A percentile compares a stretch with the other conserved stretches of the same genome.
These are phyloP conservation scores for Falco columbarius DNA, from an alignment of 2,797 vertebrate species.

Conservation along the genomic window DNA sequence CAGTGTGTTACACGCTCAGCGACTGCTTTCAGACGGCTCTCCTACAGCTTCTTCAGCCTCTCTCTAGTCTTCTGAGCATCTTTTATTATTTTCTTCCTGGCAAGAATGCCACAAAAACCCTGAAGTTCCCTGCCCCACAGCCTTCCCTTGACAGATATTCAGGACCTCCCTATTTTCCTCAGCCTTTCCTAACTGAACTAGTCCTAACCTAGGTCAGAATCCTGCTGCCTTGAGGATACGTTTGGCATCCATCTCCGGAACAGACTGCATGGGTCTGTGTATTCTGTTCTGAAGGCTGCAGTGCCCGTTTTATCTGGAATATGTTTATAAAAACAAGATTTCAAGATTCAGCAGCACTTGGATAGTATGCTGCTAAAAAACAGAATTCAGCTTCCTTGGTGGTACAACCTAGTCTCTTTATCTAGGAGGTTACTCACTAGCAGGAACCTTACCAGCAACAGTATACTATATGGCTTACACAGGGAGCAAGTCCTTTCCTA, in stretches of 20 bases:
- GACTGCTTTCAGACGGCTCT: not conserved
- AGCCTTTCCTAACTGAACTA: not conserved
- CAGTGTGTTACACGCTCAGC: not conserved
- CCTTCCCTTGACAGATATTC: not conserved
- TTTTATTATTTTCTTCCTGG: not conserved
- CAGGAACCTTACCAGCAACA: not conserved
- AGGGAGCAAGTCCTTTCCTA: not conserved
- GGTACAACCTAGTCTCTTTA: slow-evolving; percentile 35
- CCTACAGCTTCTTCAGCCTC: not conserved
- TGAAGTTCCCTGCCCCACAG: not conserved
- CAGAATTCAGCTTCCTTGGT: not conserved
- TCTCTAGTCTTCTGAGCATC: not conserved
- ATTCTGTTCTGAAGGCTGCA: not conserved
- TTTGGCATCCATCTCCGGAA: not conserved
- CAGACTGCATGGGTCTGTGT: not conserved
- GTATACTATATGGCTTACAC: not conserved
- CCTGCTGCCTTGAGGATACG: not conserved
- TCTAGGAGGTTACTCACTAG: not conserved
- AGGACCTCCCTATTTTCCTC: not conserved
- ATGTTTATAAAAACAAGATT: slow-evolving; percentile 16
- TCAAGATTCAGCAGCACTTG: slow-evolving; percentile 1
- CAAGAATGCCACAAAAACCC: not conserved
- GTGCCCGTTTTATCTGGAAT: not conserved
- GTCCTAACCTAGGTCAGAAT: not conserved
- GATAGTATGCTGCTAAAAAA: slow-evolving; percentile 14